A percentile compares a stretch with the other conserved stretches of the same genome.
phyloP scores from a whole-genome alignment of 2,888 invertebrate species.

The Empis livida region DNA sequence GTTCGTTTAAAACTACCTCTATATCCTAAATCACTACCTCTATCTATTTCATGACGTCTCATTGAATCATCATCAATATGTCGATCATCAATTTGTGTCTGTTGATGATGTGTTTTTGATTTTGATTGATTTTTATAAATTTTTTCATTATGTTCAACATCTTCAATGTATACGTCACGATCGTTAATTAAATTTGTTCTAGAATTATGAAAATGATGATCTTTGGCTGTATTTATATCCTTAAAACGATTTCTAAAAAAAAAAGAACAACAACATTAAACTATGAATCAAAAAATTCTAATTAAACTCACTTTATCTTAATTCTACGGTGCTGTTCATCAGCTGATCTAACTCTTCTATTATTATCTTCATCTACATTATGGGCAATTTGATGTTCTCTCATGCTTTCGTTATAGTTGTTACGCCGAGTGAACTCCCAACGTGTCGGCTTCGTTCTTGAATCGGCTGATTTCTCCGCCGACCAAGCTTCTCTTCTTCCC shows the following conservation, averaged over 20 bases:
- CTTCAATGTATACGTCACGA: slow-evolving; percentile 33
- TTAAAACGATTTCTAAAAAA: slow-evolving; percentile 22
- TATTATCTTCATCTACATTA: slow-evolving; percentile 16
- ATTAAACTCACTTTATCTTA: slow-evolving; percentile 26
- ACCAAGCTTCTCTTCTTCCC: slow-evolving; percentile 74
- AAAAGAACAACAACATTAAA: background rate
- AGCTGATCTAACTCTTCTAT: slow-evolving; percentile 25
- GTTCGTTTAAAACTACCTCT: slow-evolving; percentile 32
- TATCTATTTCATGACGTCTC: slow-evolving; percentile 61
- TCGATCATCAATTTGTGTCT: slow-evolving; percentile 25
- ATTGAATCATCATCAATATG: slow-evolving; percentile 60
- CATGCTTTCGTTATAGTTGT: slow-evolving; percentile 32
- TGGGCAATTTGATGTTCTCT: slow-evolving; percentile 33
- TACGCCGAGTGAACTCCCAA: slow-evolving; percentile 60
- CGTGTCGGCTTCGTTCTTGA: slow-evolving; percentile 53
- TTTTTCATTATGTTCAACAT: slow-evolving; percentile 28
- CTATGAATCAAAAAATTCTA: background rate
- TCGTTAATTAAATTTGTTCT: slow-evolving; percentile 35
- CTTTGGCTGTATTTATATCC: slow-evolving; percentile 29
- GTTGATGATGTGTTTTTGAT: slow-evolving; percentile 13
- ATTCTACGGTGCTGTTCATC: slow-evolving; percentile 30
- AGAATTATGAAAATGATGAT: slow-evolving; percentile 34
- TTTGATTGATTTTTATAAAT: slow-evolving; percentile 15
- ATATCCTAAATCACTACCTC: slow-evolving; percentile 54
- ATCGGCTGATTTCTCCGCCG: slow-evolving; percentile 55